Base-by-base conservation (phyloP, 2,113 vertebrate species). In the Perccottus glenii region DNA sequence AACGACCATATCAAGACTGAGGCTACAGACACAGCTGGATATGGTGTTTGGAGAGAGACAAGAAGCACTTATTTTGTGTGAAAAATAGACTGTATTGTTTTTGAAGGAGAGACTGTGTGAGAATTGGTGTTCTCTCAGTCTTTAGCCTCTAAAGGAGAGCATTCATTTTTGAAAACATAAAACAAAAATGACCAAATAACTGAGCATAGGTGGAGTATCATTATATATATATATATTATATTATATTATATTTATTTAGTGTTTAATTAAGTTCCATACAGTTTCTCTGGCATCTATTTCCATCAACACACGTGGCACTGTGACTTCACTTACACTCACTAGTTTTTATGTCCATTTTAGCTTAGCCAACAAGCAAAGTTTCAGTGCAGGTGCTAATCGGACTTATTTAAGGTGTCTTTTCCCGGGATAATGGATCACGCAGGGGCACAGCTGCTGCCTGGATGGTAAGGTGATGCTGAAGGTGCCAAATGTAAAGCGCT, bases 341-440 rank as follows among this genome's bases (percentile, higher is more conserved):
- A 10, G 27, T 15, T 60, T 84, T 67, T 50, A 62, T 60, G 57
- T 51, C 52, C 60, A 42, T 56, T 82, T 52, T 75, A 77, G 70
- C 77, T 83, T 83, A 85, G 73, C 38, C 77, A 68, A 51, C 74
- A 82, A 53, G 64, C 68, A 78, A 69, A 79, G 67, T 65, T 70
- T 42, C 27, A 56, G 67, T 9, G n/a, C 63, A 76, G 68, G 71
- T 82, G 76, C 66, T 82, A 67, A 82, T 74, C 45, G 12, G 78
- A 73, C 59, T 72, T 70, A 48, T 78, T 62, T 78, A 76, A 63
- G 55, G 67, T 57, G 62, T 38, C 58, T 27, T 58, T 52, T 50
- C 15, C 45, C 12, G 1, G 47, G 81, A 73, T 71, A 49, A 79
- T 16, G 32, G 50, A 63, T 11, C 64, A 67, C 52, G 61, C 69